These are phyloP conservation scores for Chelonoidis abingdonii DNA, from an alignment of 2,113 vertebrate species.

Conservation along the genomic window DNA sequence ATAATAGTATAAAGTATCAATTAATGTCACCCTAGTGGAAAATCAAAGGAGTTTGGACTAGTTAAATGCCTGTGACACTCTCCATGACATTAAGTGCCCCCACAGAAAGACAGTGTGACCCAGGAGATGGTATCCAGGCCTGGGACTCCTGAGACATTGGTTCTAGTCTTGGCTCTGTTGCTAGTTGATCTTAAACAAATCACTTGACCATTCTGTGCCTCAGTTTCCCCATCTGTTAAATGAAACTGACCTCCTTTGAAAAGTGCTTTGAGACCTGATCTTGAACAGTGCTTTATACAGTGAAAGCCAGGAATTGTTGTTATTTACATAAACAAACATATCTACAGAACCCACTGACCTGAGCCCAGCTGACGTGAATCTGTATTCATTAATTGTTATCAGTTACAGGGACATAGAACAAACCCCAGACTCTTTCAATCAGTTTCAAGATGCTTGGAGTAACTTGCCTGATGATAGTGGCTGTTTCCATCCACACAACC, in stretches of 20 bases:
- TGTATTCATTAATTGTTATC: neutral
- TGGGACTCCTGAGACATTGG: neutral
- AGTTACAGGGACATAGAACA: neutral
- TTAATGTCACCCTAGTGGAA: neutral
- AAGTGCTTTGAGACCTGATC: neutral
- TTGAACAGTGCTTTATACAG: neutral
- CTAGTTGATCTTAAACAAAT: neutral
- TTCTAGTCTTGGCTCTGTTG: neutral
- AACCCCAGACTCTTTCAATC: neutral
- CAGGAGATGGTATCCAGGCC: neutral
- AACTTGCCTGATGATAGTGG: constrained; percentile 10
- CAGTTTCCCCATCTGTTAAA: neutral
- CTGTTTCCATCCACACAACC: constrained; percentile 72
- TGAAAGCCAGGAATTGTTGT: neutral
- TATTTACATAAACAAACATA: neutral
- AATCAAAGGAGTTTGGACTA: neutral
- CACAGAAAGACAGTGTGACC: neutral
- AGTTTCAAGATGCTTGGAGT: neutral
- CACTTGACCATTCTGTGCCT: neutral
- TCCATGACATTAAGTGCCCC: neutral
- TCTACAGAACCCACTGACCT: neutral
- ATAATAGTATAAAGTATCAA: neutral
- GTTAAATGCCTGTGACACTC: neutral
- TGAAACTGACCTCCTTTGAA: neutral
- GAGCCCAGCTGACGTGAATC: neutral